Percentiles rank a stretch among this genome's conserved stretches.
phyloP scores from a whole-genome alignment of 2,797 vertebrate species.

The Manis javanica region DNA sequence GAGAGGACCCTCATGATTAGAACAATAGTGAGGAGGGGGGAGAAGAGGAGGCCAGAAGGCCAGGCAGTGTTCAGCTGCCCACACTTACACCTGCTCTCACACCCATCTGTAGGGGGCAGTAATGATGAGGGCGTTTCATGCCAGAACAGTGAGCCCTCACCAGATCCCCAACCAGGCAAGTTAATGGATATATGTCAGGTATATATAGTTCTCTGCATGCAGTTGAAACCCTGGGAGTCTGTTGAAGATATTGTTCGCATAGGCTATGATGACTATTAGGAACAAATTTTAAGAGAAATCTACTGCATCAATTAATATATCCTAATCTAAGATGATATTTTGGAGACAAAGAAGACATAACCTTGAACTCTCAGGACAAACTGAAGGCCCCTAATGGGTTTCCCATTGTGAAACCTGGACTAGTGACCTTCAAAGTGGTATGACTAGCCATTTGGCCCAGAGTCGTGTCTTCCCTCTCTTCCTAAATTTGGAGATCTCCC shows the following conservation, averaged over 20 bases:
- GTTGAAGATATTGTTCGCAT: not conserved
- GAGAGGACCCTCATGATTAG: not conserved
- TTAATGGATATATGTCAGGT: not conserved
- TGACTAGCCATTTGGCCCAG: not conserved
- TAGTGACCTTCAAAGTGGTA: not conserved
- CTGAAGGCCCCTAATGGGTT: not conserved
- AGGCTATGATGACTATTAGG: not conserved
- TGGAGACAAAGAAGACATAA: not conserved
- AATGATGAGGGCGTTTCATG: not conserved
- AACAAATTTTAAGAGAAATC: not conserved
- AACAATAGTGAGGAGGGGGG: not conserved
- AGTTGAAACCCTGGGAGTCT: not conserved
- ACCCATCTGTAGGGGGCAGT: not conserved
- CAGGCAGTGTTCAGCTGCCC: not conserved
- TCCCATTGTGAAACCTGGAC: not conserved
- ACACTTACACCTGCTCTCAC: not conserved
- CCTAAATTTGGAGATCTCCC: not conserved
- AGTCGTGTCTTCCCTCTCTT: not conserved
- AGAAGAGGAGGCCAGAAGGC: not conserved
- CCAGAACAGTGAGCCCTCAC: not conserved
- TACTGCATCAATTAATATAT: not conserved
- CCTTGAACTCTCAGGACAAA: not conserved
- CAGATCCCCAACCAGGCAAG: not conserved
- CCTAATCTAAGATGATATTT: not conserved
- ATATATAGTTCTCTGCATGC: not conserved